Conservation (phyloP, 2,888 invertebrate species). For the Dryobotodes eremita region DNA sequence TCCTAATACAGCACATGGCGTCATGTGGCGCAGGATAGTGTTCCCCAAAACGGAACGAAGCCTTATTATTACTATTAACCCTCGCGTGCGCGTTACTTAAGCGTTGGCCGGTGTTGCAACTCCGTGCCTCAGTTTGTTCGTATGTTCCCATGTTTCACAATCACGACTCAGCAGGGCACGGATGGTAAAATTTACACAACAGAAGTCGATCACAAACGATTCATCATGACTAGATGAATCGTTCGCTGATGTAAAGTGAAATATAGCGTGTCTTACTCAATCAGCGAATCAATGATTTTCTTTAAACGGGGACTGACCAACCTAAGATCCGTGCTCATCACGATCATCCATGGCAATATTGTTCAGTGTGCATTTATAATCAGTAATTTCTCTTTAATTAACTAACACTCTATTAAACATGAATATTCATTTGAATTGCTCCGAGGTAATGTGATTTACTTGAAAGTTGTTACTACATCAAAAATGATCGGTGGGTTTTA, state of each 20-base stretch:
- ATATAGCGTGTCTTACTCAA: slow-evolving; percentile 46
- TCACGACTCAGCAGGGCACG: slow-evolving; percentile 45
- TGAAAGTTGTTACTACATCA: slow-evolving; percentile 1
- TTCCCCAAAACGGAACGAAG: slow-evolving; percentile 60
- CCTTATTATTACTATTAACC: slow-evolving; percentile 30
- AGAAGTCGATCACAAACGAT: slow-evolving; percentile 45
- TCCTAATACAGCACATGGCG: slow-evolving; percentile 32
- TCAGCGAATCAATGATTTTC: slow-evolving; percentile 20
- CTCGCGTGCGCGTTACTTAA: slow-evolving; percentile 31
- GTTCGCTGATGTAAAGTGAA: slow-evolving; percentile 42
- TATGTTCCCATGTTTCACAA: slow-evolving; percentile 40
- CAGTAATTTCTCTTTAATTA: slow-evolving; percentile 11
- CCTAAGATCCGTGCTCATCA: slow-evolving; percentile 1
- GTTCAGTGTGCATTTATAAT: neutral
- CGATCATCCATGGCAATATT: slow-evolving; percentile 5
- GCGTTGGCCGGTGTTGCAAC: slow-evolving; percentile 34
- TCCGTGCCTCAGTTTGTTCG: slow-evolving; percentile 6
- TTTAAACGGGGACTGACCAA: neutral
- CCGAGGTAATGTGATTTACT: neutral
- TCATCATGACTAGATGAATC: slow-evolving; percentile 52
- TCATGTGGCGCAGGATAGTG: slow-evolving; percentile 60
- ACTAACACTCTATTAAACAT: slow-evolving; percentile 4
- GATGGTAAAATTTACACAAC: slow-evolving; percentile 40
- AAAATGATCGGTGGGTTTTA: neutral
- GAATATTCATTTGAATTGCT: slow-evolving; percentile 20